These are phyloP conservation scores for Lepidocyrtoides sp. DNA, from an alignment of 2,888 invertebrate genomes.

Conservation along the genomic window DNA sequence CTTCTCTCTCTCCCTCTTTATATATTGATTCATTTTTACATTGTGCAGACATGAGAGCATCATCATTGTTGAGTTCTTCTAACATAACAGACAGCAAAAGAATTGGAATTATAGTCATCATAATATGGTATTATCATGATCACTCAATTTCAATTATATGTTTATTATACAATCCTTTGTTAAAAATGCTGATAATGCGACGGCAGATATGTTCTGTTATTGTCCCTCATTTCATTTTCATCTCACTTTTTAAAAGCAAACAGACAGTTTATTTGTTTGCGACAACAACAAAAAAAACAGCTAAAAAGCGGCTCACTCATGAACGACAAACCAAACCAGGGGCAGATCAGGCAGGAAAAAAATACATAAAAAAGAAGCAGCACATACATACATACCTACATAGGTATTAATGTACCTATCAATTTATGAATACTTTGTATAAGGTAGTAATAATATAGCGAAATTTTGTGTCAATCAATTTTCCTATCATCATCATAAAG, in stretches of 20 bases:
- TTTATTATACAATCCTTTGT: slow-evolving; percentile 14
- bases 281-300: slow-evolving; percentile 44
- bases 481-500: slow-evolving; percentile 14
- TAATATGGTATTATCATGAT: neutral
- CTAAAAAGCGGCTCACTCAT: neutral
- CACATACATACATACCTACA: neutral
- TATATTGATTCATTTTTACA: neutral
- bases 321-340: neutral
- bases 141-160: slow-evolving; percentile 13
- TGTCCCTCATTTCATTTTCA: slow-evolving; percentile 32
- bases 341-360: neutral
- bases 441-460: no score
- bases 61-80: neutral
- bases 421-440: no score
- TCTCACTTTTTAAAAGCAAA: slow-evolving; percentile 33
- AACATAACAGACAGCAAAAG: neutral
- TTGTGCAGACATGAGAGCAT: neutral
- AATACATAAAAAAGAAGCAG: neutral
- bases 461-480: slow-evolving; percentile 25
- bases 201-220: slow-evolving; percentile 17
- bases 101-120: neutral
- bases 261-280: slow-evolving; percentile 54
- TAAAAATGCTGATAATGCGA: neutral
- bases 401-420: neutral
- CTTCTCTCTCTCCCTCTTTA: neutral